Conservation (phyloP, 1,140 invertebrate genomes). For the Aphelenchoides fujianensis region DNA sequence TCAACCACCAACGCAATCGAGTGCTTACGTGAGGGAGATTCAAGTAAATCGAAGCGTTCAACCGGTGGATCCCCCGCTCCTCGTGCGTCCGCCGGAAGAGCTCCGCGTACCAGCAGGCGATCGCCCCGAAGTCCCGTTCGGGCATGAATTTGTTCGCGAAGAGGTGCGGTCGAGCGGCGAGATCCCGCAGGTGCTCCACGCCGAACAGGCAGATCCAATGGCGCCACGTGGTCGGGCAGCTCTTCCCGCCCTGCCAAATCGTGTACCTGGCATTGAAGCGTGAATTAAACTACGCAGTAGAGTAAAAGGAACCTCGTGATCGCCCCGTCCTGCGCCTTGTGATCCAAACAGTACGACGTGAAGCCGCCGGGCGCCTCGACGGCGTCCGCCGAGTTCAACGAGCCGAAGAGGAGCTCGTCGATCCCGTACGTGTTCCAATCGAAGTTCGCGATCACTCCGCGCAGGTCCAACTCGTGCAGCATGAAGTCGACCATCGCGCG, state of each 20-base stretch:
- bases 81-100: conserved; percentile 19
- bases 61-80: neutral
- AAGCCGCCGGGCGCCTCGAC: conserved; percentile 39
- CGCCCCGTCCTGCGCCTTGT: neutral
- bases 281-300: neutral
- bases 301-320: neutral
- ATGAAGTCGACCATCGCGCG: conserved; percentile 35
- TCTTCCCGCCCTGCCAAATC: neutral
- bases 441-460: conserved; percentile 24
- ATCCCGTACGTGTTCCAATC: conserved; percentile 19
- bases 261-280: neutral
- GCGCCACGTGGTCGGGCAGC: neutral
- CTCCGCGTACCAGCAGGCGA: conserved; percentile 42
- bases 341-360: conserved; percentile 36
- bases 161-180: conserved; percentile 26
- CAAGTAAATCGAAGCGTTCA: neutral
- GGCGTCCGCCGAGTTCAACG: conserved; percentile 32
- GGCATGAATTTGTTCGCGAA: conserved; percentile 49
- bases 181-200: conserved; percentile 38
- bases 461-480: conserved; percentile 34
- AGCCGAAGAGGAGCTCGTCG: conserved; percentile 17
- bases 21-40: conserved; percentile 10
- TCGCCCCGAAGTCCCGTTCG: conserved; percentile 40
- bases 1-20: neutral
- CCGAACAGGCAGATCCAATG: conserved; percentile 28